Percentiles rank a stretch among this genome's conserved stretches.
Conservation (phyloP, 2,797 vertebrate species). For the Oryzias sinensis region DNA sequence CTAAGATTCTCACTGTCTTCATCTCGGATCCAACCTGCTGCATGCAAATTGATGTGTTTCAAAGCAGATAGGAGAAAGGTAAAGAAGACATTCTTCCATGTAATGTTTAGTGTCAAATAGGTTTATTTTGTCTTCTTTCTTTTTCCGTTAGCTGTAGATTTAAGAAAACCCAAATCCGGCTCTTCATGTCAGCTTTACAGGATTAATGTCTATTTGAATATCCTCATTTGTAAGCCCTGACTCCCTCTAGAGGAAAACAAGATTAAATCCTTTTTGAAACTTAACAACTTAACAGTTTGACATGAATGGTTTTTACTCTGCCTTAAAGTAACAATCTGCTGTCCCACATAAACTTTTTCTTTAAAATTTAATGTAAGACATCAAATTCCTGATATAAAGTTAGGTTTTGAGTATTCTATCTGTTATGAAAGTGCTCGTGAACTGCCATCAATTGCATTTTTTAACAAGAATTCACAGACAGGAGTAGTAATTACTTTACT, state of each 20-base stretch:
- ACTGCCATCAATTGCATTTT: no score
- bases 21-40: conserved; percentile 46
- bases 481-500: no score
- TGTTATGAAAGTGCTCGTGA: no score
- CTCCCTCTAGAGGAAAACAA: conserved; percentile 65
- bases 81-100: conserved; percentile 18
- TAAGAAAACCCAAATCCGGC: conserved; percentile 8
- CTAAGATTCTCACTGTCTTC: conserved; percentile 36
- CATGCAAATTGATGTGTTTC: conserved; percentile 55
- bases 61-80: conserved; percentile 36
- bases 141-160: not conserved
- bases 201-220: no score
- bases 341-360: no score
- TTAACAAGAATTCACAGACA: no score
- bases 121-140: conserved; percentile 1
- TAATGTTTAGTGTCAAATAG: conserved; percentile 4
- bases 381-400: no score
- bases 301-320: not conserved
- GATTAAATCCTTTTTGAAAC: not conserved
- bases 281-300: not conserved
- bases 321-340: not conserved
- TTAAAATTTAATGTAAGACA: no score
- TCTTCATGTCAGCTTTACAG: conserved; percentile 2
- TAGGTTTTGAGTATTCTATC: no score
- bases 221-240: conserved; percentile 24